Percentiles rank a stretch among this genome's conserved stretches.
Evolutionary conservation across 1,140 invertebrate genomes (phyloP).

Genomic region (Steinernema khuongi): DNA sequence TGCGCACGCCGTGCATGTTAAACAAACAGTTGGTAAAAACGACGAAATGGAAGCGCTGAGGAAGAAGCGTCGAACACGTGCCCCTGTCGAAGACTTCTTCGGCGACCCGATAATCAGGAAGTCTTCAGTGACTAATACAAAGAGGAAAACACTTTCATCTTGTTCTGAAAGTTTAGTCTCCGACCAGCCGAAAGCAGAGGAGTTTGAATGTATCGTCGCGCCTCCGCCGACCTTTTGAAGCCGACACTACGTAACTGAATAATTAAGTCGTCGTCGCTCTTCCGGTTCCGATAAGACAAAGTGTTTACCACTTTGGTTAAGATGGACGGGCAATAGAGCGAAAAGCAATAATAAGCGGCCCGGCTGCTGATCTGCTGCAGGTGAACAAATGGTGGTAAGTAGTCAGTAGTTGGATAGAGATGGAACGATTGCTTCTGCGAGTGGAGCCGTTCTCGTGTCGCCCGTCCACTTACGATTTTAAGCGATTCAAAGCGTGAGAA

Average conservation of each 20-base stretch:
- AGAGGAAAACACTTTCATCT: not conserved
- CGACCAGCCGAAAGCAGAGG: not conserved
- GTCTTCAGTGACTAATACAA: not conserved
- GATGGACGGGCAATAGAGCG: too few relatives aligned
- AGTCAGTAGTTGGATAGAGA: not conserved
- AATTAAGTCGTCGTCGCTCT: too few relatives aligned
- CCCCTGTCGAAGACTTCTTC: not conserved
- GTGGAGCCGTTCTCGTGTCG: not conserved
- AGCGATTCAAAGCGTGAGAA: constrained; percentile 7
- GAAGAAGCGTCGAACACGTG: not conserved
- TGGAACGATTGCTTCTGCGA: not conserved
- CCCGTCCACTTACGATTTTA: not conserved
- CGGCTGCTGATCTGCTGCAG: too few relatives aligned
- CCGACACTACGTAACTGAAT: too few relatives aligned
- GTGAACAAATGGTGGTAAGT: too few relatives aligned
- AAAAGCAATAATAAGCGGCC: too few relatives aligned
- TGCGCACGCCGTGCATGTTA: not conserved
- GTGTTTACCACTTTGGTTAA: too few relatives aligned
- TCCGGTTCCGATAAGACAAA: too few relatives aligned
- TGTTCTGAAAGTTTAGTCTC: not conserved
- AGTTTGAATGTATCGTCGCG: too few relatives aligned
- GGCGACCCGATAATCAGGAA: not conserved
- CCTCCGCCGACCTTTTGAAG: too few relatives aligned
- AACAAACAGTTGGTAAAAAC: constrained; percentile 1
- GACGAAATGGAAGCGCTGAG: not conserved